Base-by-base conservation (phyloP, 2,888 invertebrate species). In the Matsumyia berberina region DNA sequence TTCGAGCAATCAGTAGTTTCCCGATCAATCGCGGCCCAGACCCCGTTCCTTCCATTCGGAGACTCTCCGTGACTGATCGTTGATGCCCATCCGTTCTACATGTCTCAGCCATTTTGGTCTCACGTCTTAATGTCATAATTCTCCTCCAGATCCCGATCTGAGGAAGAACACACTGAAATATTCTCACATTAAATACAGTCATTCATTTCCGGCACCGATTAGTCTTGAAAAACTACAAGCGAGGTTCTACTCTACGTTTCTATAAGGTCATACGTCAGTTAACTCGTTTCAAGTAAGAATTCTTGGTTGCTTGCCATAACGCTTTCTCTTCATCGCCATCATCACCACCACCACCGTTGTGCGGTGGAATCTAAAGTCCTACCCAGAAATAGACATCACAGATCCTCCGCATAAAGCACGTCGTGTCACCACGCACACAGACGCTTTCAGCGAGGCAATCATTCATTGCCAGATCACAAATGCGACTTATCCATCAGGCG, bases 381-480 rank as follows among this genome's bases (percentile, higher is more conserved):
- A 42, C 24, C 57, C 57, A 44, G 64, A 49, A 53, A 62, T 39
- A 69, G 39, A 58, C 64, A 70, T 62, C 55, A 15, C 5, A 37
- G 62, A 81, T 76, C 62, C 74, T 76, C 60, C 19, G 15, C 67
- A 70, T 53, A 49, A n/a, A 51, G 66, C 58, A 76, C 64, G 9
- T 58, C 66, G n/a, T 29, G 42, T 31, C 79, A 79, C 58, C 49
- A 66, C 39, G 70, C 62, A 55, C 44, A 51, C 44, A 60, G n/a
- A n/a, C 37, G 57, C 67, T 69, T 69, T 62, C 74, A 55, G 17
- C 69, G 24, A 17, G 31, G 69, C 70, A 44, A 70, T 77, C 66
- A 72, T 72, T 77, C 82, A 77, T 72, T 72, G 58, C 39, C 58
- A 44, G 17, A 72, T 70, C 64, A 70, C 44, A 58, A 66, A 77